These are phyloP conservation scores for Pantelozetes paolii DNA, from an alignment of 2,888 invertebrate species.

Conservation along the genomic window DNA sequence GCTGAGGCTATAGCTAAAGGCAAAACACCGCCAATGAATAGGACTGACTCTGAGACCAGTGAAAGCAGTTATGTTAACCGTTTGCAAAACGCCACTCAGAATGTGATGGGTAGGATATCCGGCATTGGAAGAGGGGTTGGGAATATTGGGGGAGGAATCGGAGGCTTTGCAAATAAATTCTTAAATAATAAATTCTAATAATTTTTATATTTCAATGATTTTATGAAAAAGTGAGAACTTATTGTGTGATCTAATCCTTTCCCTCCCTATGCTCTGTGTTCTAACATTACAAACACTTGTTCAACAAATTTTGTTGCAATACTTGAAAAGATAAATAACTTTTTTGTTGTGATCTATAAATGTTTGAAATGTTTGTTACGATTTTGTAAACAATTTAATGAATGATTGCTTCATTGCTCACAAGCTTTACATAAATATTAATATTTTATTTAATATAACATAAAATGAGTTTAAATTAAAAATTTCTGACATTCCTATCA, in stretches of 20 bases:
- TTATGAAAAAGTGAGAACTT: background rate
- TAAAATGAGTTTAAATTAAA: too few species aligned
- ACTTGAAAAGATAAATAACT: background rate
- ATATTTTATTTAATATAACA: too few species aligned
- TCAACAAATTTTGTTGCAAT: background rate
- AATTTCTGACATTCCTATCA: background rate
- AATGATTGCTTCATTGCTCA: constrained; percentile 9
- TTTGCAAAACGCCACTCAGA: constrained; percentile 72
- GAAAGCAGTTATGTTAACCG: constrained; percentile 58
- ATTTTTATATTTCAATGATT: background rate
- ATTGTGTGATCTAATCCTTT: background rate
- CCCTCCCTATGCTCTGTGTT: too few species aligned
- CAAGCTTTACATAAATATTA: background rate
- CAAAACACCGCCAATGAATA: constrained; percentile 4
- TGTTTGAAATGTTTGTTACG: constrained; percentile 4
- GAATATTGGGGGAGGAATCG: constrained; percentile 67
- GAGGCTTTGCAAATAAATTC: constrained; percentile 41
- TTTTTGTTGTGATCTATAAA: background rate
- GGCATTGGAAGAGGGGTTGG: constrained; percentile 85
- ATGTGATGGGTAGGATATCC: constrained; percentile 80
- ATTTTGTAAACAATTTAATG: background rate
- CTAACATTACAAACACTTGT: too few species aligned
- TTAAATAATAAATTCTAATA: constrained; percentile 35
- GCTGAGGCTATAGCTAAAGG: constrained; percentile 15
- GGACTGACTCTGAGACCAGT: constrained; percentile 18